Evolutionary conservation across 2,888 invertebrate genomes (phyloP).

Genomic region (Criorhina ranunculi): DNA sequence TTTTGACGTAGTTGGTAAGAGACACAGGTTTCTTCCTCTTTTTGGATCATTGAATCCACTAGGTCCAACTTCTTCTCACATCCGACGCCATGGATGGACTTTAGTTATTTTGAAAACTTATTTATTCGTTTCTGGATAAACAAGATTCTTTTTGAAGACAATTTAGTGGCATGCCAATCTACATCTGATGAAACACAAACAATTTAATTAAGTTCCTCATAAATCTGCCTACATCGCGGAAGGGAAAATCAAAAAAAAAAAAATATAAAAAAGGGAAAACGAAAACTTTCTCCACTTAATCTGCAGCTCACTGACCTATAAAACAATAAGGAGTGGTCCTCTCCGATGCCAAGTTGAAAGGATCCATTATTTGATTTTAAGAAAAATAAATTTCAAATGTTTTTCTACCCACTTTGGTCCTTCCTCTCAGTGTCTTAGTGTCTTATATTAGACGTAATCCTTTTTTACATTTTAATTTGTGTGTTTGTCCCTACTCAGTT

Average conservation of each 20-base stretch:
- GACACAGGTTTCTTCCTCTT: too few species aligned
- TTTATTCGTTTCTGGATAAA: not conserved
- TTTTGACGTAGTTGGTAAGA: too few species aligned
- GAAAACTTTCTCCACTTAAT: conserved; percentile 39
- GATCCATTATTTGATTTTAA: conserved; percentile 30
- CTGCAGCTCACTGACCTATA: conserved; percentile 59
- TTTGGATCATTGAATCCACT: too few species aligned
- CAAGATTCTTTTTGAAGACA: conserved; percentile 22
- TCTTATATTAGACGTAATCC: conserved; percentile 32
- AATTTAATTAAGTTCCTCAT: conserved; percentile 58
- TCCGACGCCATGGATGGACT: too few species aligned
- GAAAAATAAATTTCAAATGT: conserved; percentile 46
- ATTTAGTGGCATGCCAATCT: conserved; percentile 35
- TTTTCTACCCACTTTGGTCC: not conserved
- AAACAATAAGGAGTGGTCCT: conserved; percentile 42
- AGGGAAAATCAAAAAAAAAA: conserved; percentile 24
- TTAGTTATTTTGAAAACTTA: too few species aligned
- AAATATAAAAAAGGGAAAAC: not conserved
- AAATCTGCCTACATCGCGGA: conserved; percentile 46
- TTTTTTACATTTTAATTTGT: conserved; percentile 57
- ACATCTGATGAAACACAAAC: conserved; percentile 40
- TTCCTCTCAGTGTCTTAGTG: not conserved
- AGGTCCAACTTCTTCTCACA: too few species aligned
- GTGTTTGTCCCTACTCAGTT: conserved; percentile 23
- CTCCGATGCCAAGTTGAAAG: conserved; percentile 29